phyloP scores from a whole-genome alignment of 2,888 invertebrate species.

The Athrips mouffetella region DNA sequence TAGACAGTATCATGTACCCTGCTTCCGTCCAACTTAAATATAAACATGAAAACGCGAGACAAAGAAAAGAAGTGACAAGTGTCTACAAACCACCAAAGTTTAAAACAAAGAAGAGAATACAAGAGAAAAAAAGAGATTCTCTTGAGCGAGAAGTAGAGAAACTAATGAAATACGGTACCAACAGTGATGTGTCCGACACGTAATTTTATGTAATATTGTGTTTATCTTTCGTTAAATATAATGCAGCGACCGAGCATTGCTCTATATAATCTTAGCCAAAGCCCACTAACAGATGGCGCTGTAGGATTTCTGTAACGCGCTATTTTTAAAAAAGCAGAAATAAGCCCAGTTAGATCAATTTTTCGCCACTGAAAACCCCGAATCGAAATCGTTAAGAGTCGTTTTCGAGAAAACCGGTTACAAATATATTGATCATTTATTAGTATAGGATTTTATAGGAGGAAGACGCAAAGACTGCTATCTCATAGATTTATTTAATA shows the following conservation, averaged over 20 bases:
- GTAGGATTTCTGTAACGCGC: too few species aligned
- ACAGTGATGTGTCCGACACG: constrained; percentile 40
- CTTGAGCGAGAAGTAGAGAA: constrained; percentile 62
- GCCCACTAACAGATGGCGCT: too few species aligned
- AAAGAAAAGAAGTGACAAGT: constrained; percentile 33
- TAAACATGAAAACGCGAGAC: constrained; percentile 33
- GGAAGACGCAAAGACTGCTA: constrained; percentile 4
- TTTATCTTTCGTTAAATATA: constrained; percentile 7
- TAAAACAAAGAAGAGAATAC: constrained; percentile 40
- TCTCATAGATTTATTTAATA: constrained; percentile 14
- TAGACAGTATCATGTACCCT: constrained; percentile 49
- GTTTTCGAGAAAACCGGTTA: too few species aligned
- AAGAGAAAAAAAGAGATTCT: constrained; percentile 37
- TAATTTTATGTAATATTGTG: constrained; percentile 19
- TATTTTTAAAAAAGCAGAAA: too few species aligned
- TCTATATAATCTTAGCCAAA: too few species aligned
- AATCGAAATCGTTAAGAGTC: too few species aligned
- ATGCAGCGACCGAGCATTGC: too few species aligned
- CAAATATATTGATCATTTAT: too few species aligned
- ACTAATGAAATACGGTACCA: constrained; percentile 44
- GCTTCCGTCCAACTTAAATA: constrained; percentile 32
- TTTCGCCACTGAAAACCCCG: too few species aligned
- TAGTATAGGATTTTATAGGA: constrained; percentile 8
- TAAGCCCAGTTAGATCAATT: too few species aligned
- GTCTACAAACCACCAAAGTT: constrained; percentile 29